These are phyloP conservation scores for Hipparchia sbordonii DNA, from an alignment of 2,888 invertebrate species.

Conservation along the genomic window DNA sequence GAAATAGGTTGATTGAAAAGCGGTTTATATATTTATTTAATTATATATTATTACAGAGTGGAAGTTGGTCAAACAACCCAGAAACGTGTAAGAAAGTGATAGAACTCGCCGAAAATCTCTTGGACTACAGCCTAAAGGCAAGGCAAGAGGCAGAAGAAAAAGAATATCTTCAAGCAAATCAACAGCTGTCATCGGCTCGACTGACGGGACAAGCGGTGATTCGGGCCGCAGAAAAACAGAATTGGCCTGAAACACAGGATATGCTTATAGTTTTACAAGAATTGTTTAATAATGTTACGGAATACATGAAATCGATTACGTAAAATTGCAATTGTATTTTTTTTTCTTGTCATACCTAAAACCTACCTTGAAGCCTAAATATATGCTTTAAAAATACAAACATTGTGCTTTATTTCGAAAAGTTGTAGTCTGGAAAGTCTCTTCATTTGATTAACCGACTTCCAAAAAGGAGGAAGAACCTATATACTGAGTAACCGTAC, in stretches of 20 bases:
- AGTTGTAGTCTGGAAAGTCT: too few species aligned
- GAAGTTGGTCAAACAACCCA: constrained; percentile 82
- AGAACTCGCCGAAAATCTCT: constrained; percentile 82
- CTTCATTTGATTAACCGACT: too few species aligned
- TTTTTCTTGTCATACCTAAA: constrained; percentile 29
- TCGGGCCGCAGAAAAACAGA: constrained; percentile 72
- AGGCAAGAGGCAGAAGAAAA: constrained; percentile 69
- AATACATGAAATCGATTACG: constrained; percentile 74
- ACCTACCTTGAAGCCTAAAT: too few species aligned
- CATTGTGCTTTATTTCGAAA: too few species aligned
- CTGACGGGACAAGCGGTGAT: constrained; percentile 83
- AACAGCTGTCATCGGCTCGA: constrained; percentile 83
- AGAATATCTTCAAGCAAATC: constrained; percentile 78
- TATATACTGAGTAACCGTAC: too few species aligned
- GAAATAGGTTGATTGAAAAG: neutral
- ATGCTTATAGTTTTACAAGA: constrained; percentile 59
- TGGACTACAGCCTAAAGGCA: constrained; percentile 82
- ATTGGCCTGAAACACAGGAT: constrained; percentile 67
- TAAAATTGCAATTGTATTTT: constrained; percentile 48
- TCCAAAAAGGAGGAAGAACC: too few species aligned
- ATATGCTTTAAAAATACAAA: neutral
- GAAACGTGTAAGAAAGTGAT: constrained; percentile 85
- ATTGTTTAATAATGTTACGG: constrained; percentile 60
- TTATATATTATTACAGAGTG: constrained; percentile 54
- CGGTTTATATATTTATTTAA: neutral